Conservation (phyloP, 2,113 vertebrate genomes). For the Chaenocephalus aceratus region DNA sequence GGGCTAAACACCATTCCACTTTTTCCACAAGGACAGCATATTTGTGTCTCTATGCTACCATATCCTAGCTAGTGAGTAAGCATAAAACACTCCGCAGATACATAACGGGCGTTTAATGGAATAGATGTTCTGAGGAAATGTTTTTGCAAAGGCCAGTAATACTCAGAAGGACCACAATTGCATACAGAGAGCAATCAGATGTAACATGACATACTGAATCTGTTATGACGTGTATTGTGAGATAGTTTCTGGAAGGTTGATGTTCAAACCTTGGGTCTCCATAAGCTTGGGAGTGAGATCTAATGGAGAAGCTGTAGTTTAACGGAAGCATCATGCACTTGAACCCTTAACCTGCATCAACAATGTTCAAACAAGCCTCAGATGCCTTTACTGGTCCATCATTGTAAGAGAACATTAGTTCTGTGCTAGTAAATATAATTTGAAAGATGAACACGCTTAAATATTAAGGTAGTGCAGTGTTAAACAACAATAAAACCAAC, state of each 20-base stretch:
- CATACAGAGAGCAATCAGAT: slow-evolving; percentile 27
- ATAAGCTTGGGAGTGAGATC: neutral
- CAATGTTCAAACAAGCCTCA: slow-evolving; percentile 14
- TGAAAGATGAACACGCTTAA: slow-evolving; percentile 12
- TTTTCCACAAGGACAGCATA: neutral
- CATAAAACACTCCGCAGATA: slow-evolving; percentile 30
- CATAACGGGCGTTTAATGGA: slow-evolving; percentile 60
- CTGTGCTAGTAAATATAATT: slow-evolving; percentile 33
- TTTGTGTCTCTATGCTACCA: neutral
- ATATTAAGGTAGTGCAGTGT: slow-evolving; percentile 2
- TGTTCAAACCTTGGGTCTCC: neutral
- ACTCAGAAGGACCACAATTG: slow-evolving; percentile 25
- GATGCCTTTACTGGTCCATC: slow-evolving; percentile 22
- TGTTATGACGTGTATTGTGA: slow-evolving; percentile 22
- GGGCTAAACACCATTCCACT: neutral
- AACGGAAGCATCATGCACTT: slow-evolving; percentile 37
- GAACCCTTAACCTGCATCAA: slow-evolving; percentile 30
- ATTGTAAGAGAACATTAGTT: slow-evolving; percentile 13
- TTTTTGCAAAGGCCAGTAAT: slow-evolving; percentile 51
- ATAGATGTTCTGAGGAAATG: slow-evolving; percentile 68
- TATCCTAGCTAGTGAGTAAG: slow-evolving; percentile 24
- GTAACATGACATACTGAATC: slow-evolving; percentile 13
- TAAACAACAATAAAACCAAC: slow-evolving; percentile 23
- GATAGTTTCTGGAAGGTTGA: neutral
- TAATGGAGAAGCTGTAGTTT: slow-evolving; percentile 7